Evolutionary conservation across 2,888 invertebrate species (phyloP), one percentile per base, ranked within the genome.

Genomic region (Molanna angustata): DNA sequence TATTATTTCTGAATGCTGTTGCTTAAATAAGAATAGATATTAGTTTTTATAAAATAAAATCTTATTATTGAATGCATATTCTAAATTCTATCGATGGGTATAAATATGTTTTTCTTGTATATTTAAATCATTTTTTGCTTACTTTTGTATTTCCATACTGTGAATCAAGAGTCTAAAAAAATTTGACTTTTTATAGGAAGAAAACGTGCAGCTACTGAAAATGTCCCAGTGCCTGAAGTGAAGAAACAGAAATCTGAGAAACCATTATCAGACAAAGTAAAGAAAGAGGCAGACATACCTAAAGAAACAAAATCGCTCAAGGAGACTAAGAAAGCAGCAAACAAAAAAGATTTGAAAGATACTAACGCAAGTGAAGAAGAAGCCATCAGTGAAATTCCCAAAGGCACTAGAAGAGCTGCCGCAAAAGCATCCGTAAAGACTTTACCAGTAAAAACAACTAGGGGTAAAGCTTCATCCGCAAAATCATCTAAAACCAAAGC

Each of bases 181-280:
- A 4, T 27, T 27, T 27, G 4, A 6, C 11, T 17, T 20, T 6
- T 52, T 52, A 18, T 31, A 52, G 52, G 47, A 11, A 42, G 14
- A 32, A 54, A 54, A 37, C 49, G 54, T 20, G 20, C 40, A 37
- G 44, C 49, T 4, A 11, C 31, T 2, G 47, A 42, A 37, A 48
- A 18, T 2, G 27, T 46, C n/a, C 16, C 40, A 17, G 16, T 33
- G 1, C 11, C 35, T n/a, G 41, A 17, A 7, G 27, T 33, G 13
- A 43, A 43, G 33, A 43, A 41, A 13, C 17, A 17, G 1, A 46
- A 46, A 20, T 17, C 44, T n/a, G 19, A 35, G 20, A 21, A 22
- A 22, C 19, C n/a, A 3, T 20, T 22, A 21, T 16, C 42, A 3
- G 33, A 16, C 4, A 42, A 20, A 32, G 19, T 33, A 16, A 21